A percentile compares a stretch with the other conserved stretches of the same genome.
Conservation (phyloP, 2,888 invertebrate species). For the Zele albiditarsus region DNA sequence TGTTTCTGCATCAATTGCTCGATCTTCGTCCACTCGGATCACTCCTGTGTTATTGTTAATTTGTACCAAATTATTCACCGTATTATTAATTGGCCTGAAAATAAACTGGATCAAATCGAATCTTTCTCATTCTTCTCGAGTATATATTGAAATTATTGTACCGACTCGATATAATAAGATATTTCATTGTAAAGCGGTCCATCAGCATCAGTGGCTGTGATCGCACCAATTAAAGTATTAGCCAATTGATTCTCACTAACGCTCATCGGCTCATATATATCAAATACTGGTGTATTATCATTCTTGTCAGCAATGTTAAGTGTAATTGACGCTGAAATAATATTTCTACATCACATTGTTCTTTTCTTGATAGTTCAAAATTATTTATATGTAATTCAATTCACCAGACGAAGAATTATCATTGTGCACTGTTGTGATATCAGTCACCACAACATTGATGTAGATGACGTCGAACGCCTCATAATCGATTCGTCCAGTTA, state of each 20-base stretch:
- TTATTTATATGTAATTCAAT: background rate
- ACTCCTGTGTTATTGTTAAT: conserved; percentile 75
- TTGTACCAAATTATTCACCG: conserved; percentile 73
- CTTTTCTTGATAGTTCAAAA: background rate
- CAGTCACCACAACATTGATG: conserved; percentile 74
- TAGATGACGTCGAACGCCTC: conserved; percentile 78
- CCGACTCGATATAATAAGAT: conserved; percentile 76
- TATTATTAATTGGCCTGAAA: conserved; percentile 72
- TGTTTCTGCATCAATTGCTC: conserved; percentile 75
- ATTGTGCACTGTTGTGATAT: conserved; percentile 74
- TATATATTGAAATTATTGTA: conserved; percentile 43
- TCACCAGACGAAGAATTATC: conserved; percentile 75
- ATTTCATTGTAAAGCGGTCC: conserved; percentile 77
- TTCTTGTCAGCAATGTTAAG: conserved; percentile 79
- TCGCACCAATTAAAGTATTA: conserved; percentile 75
- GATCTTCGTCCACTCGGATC: conserved; percentile 72
- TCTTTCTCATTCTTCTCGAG: background rate
- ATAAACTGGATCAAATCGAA: background rate
- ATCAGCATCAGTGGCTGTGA: conserved; percentile 78
- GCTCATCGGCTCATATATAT: conserved; percentile 71
- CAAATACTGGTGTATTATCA: conserved; percentile 78
- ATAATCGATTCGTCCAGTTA: conserved; percentile 74
- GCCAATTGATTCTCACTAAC: conserved; percentile 76
- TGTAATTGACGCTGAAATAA: conserved; percentile 74
- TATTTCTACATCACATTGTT: conserved; percentile 1